phyloP scores from a whole-genome alignment of 2,888 invertebrate genomes.

The Ophion obscuratus region DNA sequence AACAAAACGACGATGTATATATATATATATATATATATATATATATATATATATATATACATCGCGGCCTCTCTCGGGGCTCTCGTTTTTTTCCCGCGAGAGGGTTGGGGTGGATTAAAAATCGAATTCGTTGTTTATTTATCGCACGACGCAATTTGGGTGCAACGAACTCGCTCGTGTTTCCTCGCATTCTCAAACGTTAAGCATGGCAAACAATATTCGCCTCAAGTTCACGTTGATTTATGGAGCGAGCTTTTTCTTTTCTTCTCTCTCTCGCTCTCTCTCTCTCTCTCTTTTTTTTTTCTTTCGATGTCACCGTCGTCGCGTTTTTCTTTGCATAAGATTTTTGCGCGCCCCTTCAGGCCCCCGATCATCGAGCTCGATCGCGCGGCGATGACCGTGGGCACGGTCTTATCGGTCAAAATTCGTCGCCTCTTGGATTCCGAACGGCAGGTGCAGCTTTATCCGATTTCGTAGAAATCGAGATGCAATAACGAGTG shows the following conservation, averaged over 20 bases:
- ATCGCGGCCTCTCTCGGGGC: background rate
- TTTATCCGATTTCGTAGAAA: constrained; percentile 63
- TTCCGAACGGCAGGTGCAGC: background rate
- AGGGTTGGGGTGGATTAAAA: background rate
- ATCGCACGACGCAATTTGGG: constrained; percentile 2
- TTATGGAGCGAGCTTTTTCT: constrained; percentile 27
- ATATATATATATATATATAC: background rate
- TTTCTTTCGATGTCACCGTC: background rate
- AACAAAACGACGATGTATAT: constrained; percentile 4
- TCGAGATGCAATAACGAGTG: constrained; percentile 30
- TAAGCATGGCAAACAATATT: constrained; percentile 21
- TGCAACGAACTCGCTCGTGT: constrained; percentile 13
- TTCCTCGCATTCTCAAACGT: constrained; percentile 12
- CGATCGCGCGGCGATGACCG: constrained; percentile 28
- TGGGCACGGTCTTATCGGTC: constrained; percentile 39
- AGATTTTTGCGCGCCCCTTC: constrained; percentile 5
- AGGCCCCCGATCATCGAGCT: constrained; percentile 15
- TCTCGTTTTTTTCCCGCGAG: constrained; percentile 24
- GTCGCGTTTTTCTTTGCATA: constrained; percentile 29
- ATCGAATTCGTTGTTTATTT: constrained; percentile 30
- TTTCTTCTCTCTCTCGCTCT: background rate
- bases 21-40: background rate
- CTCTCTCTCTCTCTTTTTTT: background rate
- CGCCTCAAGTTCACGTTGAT: constrained; percentile 37
- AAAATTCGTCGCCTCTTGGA: constrained; percentile 7